Base-by-base conservation (phyloP, 2,888 invertebrate genomes). In the Stenodera caucasica region DNA sequence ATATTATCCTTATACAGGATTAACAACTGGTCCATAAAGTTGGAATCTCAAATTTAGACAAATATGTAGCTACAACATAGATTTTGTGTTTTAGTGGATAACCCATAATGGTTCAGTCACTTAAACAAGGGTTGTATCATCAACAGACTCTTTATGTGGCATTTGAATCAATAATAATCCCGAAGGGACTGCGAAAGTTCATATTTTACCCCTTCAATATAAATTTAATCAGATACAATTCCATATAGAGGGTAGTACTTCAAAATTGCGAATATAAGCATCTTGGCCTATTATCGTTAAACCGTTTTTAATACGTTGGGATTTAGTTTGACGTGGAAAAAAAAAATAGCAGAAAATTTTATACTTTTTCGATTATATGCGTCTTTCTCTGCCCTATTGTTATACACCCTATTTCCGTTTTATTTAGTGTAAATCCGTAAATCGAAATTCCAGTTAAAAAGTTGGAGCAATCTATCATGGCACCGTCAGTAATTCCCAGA, bases 401-500 rank as follows among this genome's bases (percentile, higher is more conserved):
- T 40, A 12, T 18, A 5, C 12, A 9, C 3, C 12, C 45, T 45
- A 1, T 23, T 45, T 23, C 23, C 6, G 23, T 23, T 11, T 45
- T 23, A 45, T 45, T 45, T 18, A 18, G 18, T 18, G 11, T 45
- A 45, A 45, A 45, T 45, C 45, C 45, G 45, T 45, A 45, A 45
- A 45, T 45, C 45, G 45, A 45, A 45, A 45, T 45, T 45, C 45
- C 23, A 21, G 21, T 45, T 45, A 45, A 45, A 45, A 45, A 45
- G 45, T 45, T 45, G 21, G 45, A 45, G 45, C 45, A 23, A 45
- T 45, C 45, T 45, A 45, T 45, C 45, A 45, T 45, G 45, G 45
- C 23, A 23, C 45, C 23, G 45, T 45, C 45, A 23, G 45, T 45
- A 45, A 45, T 45, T 45, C 45, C 21, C 45, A 45, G 45, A 23